Evolutionary conservation across 2,888 invertebrate genomes (phyloP).

Genomic region (Caenorhabditis angaria): DNA sequence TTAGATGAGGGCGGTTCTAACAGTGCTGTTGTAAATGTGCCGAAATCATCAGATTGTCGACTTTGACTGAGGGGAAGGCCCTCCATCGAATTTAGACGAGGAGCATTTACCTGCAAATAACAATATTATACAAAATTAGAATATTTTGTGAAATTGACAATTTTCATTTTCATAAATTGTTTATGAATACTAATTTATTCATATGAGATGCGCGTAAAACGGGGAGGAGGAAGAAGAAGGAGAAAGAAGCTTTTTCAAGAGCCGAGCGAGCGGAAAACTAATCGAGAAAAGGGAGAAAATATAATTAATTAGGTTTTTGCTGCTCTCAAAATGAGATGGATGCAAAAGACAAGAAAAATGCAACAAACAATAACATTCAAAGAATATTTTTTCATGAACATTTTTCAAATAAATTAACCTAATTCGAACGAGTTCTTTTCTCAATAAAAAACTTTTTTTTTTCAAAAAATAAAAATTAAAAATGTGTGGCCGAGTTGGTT

Average conservation of each 20-base stretch:
- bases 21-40: constrained; percentile 13
- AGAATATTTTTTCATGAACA: not conserved
- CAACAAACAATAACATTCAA: not conserved
- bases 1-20: constrained; percentile 23
- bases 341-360: not conserved
- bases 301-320: constrained; percentile 2
- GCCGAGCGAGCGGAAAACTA: too few relatives aligned
- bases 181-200: constrained; percentile 4
- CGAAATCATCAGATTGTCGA: constrained; percentile 7
- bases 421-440: too few relatives aligned
- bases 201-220: not conserved
- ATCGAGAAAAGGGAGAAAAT: not conserved
- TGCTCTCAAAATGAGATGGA: not conserved
- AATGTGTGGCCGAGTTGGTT: too few relatives aligned
- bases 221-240: not conserved
- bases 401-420: too few relatives aligned
- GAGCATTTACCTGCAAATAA: constrained; percentile 41
- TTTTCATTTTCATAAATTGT: not conserved
- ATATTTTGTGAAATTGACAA: not conserved
- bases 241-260: too few relatives aligned
- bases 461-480: not conserved
- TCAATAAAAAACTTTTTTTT: constrained; percentile 1
- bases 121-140: too few relatives aligned
- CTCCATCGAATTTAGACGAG: constrained; percentile 35
- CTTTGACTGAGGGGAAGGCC: constrained; percentile 16